Conservation (phyloP, 2,113 vertebrate genomes). For the Sterrhoptilus dennistouni region DNA sequence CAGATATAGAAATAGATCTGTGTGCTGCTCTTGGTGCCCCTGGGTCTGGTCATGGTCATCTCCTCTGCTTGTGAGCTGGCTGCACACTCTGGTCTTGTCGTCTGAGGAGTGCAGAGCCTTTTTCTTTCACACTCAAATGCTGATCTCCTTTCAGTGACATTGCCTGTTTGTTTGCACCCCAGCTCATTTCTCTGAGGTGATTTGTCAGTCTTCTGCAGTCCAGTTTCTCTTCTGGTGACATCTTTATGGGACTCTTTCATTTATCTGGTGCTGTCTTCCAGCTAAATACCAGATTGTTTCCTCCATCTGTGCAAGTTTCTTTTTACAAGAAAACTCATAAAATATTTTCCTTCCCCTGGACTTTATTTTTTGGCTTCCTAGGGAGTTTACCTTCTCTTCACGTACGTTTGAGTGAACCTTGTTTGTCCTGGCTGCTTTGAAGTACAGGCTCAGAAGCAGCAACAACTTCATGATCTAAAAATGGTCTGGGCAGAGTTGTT, state of each 20-base stretch:
- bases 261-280: neutral
- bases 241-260: neutral
- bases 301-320: neutral
- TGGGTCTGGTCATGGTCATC: neutral
- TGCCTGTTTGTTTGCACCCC: neutral
- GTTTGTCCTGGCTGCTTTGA: slow-evolving; percentile 35
- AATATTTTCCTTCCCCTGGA: slow-evolving; percentile 2
- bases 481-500: neutral
- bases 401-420: neutral
- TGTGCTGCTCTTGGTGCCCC: neutral
- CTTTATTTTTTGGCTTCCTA: neutral
- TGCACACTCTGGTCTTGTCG: neutral
- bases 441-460: neutral
- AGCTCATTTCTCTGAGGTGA: neutral
- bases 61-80: neutral
- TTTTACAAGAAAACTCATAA: slow-evolving; percentile 14
- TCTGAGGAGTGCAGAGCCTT: neutral
- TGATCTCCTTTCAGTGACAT: neutral
- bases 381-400: slow-evolving; percentile 8
- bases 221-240: neutral
- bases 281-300: neutral
- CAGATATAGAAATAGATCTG: neutral
- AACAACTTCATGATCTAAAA: neutral
- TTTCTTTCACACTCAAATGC: neutral
- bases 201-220: neutral